These are phyloP conservation scores for Gonatopus flavifemur DNA, from an alignment of 1,140 invertebrate genomes.

Conservation along the genomic window DNA sequence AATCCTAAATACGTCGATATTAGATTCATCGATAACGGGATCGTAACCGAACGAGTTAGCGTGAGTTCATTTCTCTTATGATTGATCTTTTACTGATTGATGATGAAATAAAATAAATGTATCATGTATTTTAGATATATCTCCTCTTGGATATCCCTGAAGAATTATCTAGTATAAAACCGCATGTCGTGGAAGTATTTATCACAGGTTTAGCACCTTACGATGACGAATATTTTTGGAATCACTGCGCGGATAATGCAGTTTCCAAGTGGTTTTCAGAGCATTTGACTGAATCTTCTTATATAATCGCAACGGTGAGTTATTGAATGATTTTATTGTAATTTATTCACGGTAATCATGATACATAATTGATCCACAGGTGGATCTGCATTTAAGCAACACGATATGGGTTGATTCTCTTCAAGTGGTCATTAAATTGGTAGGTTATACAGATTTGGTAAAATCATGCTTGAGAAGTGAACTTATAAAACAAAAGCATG, in stretches of 20 bases:
- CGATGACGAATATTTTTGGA: constrained; percentile 51
- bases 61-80: constrained; percentile 26
- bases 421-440: constrained; percentile 39
- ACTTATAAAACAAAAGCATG: constrained; percentile 32
- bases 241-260: constrained; percentile 25
- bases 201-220: constrained; percentile 39
- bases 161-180: constrained; percentile 30
- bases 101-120: not conserved
- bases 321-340: not conserved
- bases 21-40: constrained; percentile 44
- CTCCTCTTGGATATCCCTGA: constrained; percentile 40
- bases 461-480: constrained; percentile 30
- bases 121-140: constrained; percentile 28
- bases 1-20: constrained; percentile 28
- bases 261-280: constrained; percentile 38
- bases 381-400: constrained; percentile 42
- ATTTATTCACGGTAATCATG: not conserved
- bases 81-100: not conserved
- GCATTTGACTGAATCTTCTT: constrained; percentile 26
- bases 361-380: constrained; percentile 29
- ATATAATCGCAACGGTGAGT: constrained; percentile 41
- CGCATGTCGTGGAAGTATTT: constrained; percentile 45
- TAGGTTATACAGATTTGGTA: constrained; percentile 31
- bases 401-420: constrained; percentile 48
- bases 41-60: constrained; percentile 23